These are phyloP conservation scores for Bolinopsis microptera DNA, from an alignment of 37 sponge, comb jelly and placozoan genomes.

Conservation along the genomic window DNA sequence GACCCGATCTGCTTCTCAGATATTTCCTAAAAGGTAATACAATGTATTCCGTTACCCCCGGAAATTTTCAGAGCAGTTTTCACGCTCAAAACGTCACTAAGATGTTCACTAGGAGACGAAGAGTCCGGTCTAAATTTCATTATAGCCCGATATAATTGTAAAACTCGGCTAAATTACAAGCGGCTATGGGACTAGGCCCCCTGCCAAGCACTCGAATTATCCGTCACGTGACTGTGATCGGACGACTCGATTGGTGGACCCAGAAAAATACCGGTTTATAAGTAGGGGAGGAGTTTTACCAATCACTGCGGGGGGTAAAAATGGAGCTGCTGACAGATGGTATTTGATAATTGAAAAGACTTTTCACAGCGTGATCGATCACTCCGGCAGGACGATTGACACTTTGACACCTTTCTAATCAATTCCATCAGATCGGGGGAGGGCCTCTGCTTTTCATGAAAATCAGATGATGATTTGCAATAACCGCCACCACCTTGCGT, in stretches of 20 bases:
- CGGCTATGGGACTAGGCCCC: background rate
- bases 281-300: background rate
- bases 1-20: background rate
- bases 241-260: background rate
- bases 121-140: background rate
- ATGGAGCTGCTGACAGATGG: conserved; percentile 1
- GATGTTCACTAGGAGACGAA: background rate
- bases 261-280: background rate
- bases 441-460: background rate
- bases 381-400: background rate
- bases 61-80: background rate
- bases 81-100: background rate
- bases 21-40: background rate
- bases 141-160: background rate
- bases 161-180: background rate
- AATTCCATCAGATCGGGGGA: background rate
- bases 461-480: background rate
- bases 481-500: background rate
- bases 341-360: conserved; percentile 14
- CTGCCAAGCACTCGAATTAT: conserved; percentile 1
- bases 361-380: too few species aligned
- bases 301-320: background rate
- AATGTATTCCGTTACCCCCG: background rate
- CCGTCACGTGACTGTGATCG: background rate
- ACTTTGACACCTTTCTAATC: background rate